Evolutionary conservation across 2,113 vertebrate genomes (phyloP).

Genomic region (Thymallus thymallus): DNA sequence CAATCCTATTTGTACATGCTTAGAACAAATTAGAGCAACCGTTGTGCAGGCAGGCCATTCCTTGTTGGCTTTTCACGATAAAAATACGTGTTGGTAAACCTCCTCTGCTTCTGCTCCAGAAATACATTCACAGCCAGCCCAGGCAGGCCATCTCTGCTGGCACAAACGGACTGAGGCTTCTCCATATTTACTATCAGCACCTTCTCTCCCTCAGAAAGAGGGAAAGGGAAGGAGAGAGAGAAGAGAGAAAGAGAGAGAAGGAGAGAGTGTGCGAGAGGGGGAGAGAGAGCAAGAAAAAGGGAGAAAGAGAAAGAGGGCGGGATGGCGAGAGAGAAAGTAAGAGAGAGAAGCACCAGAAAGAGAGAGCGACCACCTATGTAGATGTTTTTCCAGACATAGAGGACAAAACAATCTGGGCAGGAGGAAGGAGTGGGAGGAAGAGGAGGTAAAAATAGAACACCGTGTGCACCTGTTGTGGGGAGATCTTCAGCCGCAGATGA

Average conservation of each 20-base stretch:
- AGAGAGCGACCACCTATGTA: slow-evolving; percentile 63
- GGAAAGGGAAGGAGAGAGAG: slow-evolving; percentile 12
- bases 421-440: slow-evolving; percentile 24
- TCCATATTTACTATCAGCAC: slow-evolving; percentile 66
- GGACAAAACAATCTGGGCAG: slow-evolving; percentile 53
- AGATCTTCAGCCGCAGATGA: slow-evolving; percentile 44
- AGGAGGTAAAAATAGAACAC: slow-evolving; percentile 7
- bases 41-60: slow-evolving; percentile 66
- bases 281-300: slow-evolving; percentile 2
- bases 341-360: background rate
- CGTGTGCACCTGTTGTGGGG: slow-evolving; percentile 61
- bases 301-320: slow-evolving; percentile 21
- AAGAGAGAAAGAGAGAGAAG: slow-evolving; percentile 1
- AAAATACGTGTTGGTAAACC: slow-evolving; percentile 75
- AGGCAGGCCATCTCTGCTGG: slow-evolving; percentile 47
- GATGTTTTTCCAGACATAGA: slow-evolving; percentile 69
- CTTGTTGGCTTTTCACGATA: slow-evolving; percentile 71
- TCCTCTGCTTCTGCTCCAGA: slow-evolving; percentile 60
- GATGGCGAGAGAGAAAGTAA: slow-evolving; percentile 33
- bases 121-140: slow-evolving; percentile 39
- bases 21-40: slow-evolving; percentile 77
- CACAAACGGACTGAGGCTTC: slow-evolving; percentile 47
- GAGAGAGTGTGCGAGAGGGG: slow-evolving; percentile 22
- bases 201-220: slow-evolving; percentile 39
- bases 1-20: slow-evolving; percentile 77